Percentiles rank a stretch among this genome's conserved stretches.
Conservation (phyloP, 2,797 vertebrate genomes). For the Galagoides demidoff region DNA sequence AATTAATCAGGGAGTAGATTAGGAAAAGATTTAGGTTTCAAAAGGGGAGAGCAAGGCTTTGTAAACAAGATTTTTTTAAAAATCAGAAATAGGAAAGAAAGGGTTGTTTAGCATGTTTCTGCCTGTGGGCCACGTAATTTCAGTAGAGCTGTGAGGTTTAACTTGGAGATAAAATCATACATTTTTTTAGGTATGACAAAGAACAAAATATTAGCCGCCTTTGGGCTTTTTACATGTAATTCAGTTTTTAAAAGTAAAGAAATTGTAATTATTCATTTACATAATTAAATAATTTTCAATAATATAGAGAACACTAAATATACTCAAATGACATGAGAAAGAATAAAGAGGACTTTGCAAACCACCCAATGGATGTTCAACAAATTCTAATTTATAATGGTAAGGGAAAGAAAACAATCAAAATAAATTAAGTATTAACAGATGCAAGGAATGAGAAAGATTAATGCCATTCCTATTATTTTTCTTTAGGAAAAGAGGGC, state of each 20-base stretch:
- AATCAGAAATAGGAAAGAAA: background rate
- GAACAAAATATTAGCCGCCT: background rate
- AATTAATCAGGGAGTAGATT: conserved; percentile 39
- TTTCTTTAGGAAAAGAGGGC: conserved; percentile 49
- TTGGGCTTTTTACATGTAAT: background rate
- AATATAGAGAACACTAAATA: background rate
- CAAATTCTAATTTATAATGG: background rate
- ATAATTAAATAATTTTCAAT: conserved; percentile 37
- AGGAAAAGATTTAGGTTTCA: conserved; percentile 2
- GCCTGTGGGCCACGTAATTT: conserved; percentile 40
- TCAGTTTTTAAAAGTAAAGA: background rate
- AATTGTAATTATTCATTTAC: conserved; percentile 35
- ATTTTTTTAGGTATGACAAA: conserved; percentile 27
- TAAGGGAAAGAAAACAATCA: conserved; percentile 17
- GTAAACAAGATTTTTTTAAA: background rate
- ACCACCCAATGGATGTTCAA: background rate
- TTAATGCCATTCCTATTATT: conserved; percentile 6
- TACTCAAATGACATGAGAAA: background rate
- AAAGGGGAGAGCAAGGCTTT: conserved; percentile 11
- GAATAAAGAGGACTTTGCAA: conserved; percentile 37
- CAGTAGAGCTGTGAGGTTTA: background rate
- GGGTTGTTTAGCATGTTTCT: background rate
- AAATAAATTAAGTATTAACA: conserved; percentile 41
- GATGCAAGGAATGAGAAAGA: conserved; percentile 14
- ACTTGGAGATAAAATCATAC: conserved; percentile 5